phyloP scores from a whole-genome alignment of 2,797 vertebrate genomes.

The Pseudomugil tenellus region DNA sequence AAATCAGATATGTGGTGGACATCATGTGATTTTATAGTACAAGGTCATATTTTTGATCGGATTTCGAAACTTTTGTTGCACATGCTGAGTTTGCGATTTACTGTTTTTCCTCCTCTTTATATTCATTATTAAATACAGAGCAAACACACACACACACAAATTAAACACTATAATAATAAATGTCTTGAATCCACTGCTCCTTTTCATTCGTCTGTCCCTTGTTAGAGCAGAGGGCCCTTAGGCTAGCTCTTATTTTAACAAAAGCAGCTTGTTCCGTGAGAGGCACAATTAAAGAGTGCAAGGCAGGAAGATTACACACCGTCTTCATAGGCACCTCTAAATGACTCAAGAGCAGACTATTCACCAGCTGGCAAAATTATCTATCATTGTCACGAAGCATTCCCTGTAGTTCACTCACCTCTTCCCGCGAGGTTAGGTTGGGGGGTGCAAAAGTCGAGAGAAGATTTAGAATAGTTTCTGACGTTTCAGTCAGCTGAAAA shows the following conservation, averaged over 20 bases:
- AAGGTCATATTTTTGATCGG: background rate
- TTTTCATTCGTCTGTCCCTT: conserved; percentile 12
- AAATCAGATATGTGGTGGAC: background rate
- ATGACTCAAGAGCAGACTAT: conserved; percentile 79
- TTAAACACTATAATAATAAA: background rate
- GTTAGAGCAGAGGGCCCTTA: conserved; percentile 44
- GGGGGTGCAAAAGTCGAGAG: conserved; percentile 47
- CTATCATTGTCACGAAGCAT: conserved; percentile 71
- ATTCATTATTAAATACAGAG: background rate
- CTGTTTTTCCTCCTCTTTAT: background rate
- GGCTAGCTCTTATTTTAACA: conserved; percentile 61
- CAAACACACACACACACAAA: background rate
- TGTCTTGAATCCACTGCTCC: conserved; percentile 10
- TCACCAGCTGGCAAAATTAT: conserved; percentile 76
- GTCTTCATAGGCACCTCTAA: conserved; percentile 78
- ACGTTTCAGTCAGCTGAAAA: conserved; percentile 60
- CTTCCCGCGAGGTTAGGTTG: conserved; percentile 3
- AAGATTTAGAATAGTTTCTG: conserved; percentile 71
- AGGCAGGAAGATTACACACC: conserved; percentile 78
- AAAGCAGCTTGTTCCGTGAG: conserved; percentile 76
- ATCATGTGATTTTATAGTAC: background rate
- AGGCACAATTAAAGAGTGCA: conserved; percentile 73
- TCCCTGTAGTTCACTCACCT: conserved; percentile 11
- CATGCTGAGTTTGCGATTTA: background rate
- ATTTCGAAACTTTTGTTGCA: background rate